Base-by-base conservation (phyloP, 1,140 invertebrate genomes). In the Drosophila virilis region DNA sequence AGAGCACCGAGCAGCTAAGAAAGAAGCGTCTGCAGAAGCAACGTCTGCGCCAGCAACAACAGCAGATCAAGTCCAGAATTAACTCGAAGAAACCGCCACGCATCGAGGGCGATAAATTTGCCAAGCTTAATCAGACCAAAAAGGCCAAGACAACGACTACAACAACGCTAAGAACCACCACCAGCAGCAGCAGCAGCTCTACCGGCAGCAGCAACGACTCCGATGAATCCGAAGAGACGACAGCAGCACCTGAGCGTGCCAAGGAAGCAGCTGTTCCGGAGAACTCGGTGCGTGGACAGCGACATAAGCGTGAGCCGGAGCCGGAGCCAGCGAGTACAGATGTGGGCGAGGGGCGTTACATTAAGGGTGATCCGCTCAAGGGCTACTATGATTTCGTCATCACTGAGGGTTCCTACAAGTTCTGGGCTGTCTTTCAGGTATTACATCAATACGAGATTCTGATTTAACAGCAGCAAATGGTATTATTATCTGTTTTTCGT, bases 391-490 rank as follows among this genome's bases (percentile, higher is more conserved):
- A 97, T 91, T 97, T 97, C 89, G 93, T 97, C 45, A 96, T 97
- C 74, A 97, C 96, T 71, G 96, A 97, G 85, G 96, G 96, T 0
- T 97, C 96, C 13, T 97, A 96, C 92, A 97, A 97, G 90, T 97
- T 97, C 84, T 97, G 96, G 96, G 96, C 96, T 10, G 95, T 94
- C 8, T 97, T 97, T 92, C 96, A 97, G 93, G 96, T 96, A 92
- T 91, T 42, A 32, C 22, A 15, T 12, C 5, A 1, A n/a, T 2
- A 8, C 0, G 10, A 32, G 28, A 50, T 12, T n/a, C 0, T 0
- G 5, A 12, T 5, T 7, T 7, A 1, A 28, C 9, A 48, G 7
- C 4, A n/a, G 17, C 12, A 12, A 32, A 50, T 2, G 15, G 12
- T 50, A 22, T 50, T 7, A 13, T 62, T 6, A 7, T 8, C 8